These are phyloP conservation scores for Mionectes macconnelli DNA, from an alignment of 2,113 vertebrate genomes.

Conservation along the genomic window DNA sequence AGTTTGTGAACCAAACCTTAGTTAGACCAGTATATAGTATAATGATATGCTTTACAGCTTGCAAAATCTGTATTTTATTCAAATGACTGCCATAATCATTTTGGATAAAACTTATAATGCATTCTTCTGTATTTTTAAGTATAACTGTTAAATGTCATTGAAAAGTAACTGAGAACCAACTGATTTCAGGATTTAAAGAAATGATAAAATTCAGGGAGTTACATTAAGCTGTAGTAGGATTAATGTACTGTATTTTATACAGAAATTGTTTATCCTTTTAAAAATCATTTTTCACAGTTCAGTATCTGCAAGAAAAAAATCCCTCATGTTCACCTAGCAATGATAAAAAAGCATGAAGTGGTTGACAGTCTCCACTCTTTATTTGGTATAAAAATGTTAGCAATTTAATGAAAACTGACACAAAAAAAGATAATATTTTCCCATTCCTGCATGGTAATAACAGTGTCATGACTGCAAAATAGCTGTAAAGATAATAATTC, in stretches of 20 bases:
- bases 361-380: constrained; percentile 1
- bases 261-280: constrained; percentile 72
- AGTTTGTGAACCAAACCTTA: constrained; percentile 87
- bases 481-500: constrained; percentile 34
- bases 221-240: constrained; percentile 7
- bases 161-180: constrained; percentile 69
- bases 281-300: constrained; percentile 41
- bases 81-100: constrained; percentile 92
- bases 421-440: constrained; percentile 18
- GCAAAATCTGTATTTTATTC: constrained; percentile 92
- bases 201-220: constrained; percentile 44
- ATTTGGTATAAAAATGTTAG: constrained; percentile 45
- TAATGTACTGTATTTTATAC: constrained; percentile 55
- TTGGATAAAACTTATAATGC: constrained; percentile 85
- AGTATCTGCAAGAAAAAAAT: not conserved
- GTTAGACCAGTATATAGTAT: constrained; percentile 84
- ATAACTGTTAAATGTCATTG: constrained; percentile 80
- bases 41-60: constrained; percentile 94
- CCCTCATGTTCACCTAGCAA: not conserved
- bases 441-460: not conserved
- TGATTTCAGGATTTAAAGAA: constrained; percentile 60
- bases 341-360: not conserved
- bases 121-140: constrained; percentile 83
- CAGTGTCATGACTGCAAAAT: constrained; percentile 23
- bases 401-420: constrained; percentile 47